A percentile compares a stretch with the other conserved stretches of the same genome.
Evolutionary conservation across 2,797 vertebrate genomes (phyloP).

Genomic region (Sebastes alutus): DNA sequence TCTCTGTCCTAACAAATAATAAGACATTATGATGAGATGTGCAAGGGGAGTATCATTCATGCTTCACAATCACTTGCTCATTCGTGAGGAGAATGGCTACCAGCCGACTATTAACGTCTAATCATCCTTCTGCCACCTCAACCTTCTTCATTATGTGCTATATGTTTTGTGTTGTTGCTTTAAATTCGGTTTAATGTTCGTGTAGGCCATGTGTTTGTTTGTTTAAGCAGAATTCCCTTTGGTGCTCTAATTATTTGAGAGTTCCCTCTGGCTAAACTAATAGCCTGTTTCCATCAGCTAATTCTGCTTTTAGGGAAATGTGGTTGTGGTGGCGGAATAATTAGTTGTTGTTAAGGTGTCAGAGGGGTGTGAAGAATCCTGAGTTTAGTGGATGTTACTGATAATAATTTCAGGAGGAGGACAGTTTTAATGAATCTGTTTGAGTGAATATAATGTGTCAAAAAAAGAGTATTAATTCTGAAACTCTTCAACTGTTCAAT

Average conservation of each 20-base stretch:
- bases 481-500: background rate
- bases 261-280: background rate
- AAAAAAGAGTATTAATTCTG: background rate
- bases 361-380: background rate
- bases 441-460: background rate
- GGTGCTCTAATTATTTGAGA: background rate
- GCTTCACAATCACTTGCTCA: background rate
- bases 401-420: background rate
- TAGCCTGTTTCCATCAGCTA: background rate
- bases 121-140: background rate
- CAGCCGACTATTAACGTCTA: background rate
- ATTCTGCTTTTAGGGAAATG: slow-evolving; percentile 1
- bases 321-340: background rate
- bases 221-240: no score
- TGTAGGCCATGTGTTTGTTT: no score
- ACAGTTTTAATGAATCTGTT: background rate
- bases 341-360: background rate
- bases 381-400: background rate
- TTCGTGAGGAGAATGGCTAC: no score
- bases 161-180: background rate
- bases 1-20: background rate
- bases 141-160: background rate
- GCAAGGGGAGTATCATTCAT: background rate
- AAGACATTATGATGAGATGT: background rate
- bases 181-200: background rate